Evolutionary conservation across 2,113 vertebrate species (phyloP).

Genomic region (Phocoena phocoena): DNA sequence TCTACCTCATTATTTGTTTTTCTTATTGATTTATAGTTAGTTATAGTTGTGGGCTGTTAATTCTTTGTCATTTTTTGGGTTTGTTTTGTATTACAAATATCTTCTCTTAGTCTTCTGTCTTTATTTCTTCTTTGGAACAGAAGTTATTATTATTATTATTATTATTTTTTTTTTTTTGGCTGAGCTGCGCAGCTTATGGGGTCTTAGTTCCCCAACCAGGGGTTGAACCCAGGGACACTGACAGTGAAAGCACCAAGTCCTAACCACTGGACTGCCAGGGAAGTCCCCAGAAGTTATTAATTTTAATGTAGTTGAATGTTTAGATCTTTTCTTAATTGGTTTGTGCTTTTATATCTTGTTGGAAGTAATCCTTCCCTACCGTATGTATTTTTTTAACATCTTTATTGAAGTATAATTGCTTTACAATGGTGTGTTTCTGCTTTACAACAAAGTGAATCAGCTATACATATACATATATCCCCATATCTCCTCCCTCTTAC

Average conservation of each 20-base stretch:
- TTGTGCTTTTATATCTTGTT: conserved; percentile 18
- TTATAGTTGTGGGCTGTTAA: background rate
- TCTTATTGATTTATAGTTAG: background rate
- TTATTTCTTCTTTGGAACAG: background rate
- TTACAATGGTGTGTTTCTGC: no score
- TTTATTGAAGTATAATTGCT: no score
- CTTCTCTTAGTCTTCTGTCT: background rate
- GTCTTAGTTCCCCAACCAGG: background rate
- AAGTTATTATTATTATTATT: background rate
- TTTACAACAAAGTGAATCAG: no score
- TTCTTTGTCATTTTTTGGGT: background rate
- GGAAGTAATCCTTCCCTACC: background rate
- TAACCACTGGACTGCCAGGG: background rate
- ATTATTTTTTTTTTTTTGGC: background rate
- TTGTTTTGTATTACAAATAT: background rate
- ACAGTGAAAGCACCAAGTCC: background rate
- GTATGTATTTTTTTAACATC: background rate
- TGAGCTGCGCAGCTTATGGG: background rate
- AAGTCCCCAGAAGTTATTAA: background rate
- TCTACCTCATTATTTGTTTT: background rate
- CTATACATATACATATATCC: no score
- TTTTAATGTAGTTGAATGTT: conserved; percentile 24
- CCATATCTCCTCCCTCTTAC: no score
- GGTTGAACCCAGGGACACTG: background rate
- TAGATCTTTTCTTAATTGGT: background rate